These are phyloP conservation scores for Diglossa brunneiventris DNA, from an alignment of 2,113 vertebrate species.

Conservation along the genomic window DNA sequence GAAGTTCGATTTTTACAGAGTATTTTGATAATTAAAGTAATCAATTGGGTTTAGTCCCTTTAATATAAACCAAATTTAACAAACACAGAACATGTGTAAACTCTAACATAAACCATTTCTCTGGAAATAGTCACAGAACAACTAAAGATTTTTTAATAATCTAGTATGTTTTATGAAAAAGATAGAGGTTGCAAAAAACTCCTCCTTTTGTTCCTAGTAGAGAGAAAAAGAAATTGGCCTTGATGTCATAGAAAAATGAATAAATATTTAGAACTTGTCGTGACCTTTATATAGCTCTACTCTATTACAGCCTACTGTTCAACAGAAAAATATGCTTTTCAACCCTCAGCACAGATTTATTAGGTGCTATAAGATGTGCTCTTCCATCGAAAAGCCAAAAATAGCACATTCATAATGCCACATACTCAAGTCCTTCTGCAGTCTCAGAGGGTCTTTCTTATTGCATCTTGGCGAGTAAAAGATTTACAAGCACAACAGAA, in stretches of 20 bases:
- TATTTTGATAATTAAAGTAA: neutral
- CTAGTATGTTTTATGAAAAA: neutral
- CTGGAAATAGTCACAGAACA: neutral
- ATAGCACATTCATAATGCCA: constrained; percentile 22
- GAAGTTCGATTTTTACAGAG: neutral
- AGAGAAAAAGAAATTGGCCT: neutral
- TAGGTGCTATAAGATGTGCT: neutral
- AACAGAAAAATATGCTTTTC: constrained; percentile 21
- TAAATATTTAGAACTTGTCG: neutral
- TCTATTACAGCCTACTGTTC: neutral
- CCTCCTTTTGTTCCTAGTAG: neutral
- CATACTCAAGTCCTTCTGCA: neutral
- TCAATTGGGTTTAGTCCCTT: neutral
- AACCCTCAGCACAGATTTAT: constrained; percentile 31
- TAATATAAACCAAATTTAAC: neutral
- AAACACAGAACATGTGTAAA: neutral
- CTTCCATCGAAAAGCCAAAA: neutral
- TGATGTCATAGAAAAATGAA: neutral
- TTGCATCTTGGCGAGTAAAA: constrained; percentile 26
- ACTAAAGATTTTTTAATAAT: neutral
- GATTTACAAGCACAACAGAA: constrained; percentile 42
- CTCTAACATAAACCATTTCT: neutral
- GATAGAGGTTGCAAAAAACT: neutral
- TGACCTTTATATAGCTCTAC: neutral
- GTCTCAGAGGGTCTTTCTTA: constrained; percentile 52